Percentiles rank a stretch among this genome's conserved stretches.
Evolutionary conservation across 2,113 vertebrate genomes (phyloP).

Genomic region (Nyctibius bracteatus): DNA sequence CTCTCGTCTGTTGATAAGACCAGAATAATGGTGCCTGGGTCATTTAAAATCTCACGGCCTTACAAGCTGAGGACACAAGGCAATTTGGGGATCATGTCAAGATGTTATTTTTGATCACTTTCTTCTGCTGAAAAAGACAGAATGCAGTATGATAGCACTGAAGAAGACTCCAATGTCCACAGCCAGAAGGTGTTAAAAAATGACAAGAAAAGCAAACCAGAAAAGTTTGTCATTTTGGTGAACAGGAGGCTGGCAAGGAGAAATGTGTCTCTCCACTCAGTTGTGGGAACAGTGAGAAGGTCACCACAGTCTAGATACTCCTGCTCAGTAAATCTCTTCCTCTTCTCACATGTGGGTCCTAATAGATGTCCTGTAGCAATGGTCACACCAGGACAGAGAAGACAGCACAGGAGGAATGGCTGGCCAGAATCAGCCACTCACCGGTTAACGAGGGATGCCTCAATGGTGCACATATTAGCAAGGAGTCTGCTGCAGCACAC

Average conservation of each 20-base stretch:
- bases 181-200: not conserved
- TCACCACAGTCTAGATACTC: not conserved
- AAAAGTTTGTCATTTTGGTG: not conserved
- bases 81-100: not conserved
- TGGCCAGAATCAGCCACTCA: not conserved
- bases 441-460: not conserved
- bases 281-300: not conserved
- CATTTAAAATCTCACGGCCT: not conserved
- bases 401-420: not conserved
- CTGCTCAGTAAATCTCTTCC: not conserved
- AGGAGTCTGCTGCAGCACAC: not conserved
- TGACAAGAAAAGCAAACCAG: not conserved
- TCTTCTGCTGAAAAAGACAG: not conserved
- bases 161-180: not conserved
- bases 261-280: not conserved
- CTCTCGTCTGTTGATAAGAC: not conserved
- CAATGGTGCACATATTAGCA: not conserved
- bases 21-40: not conserved
- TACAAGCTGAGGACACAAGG: not conserved
- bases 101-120: not conserved
- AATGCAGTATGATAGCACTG: not conserved
- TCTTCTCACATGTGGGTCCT: not conserved
- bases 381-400: not conserved
- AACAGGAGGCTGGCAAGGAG: not conserved
- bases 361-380: not conserved